These are phyloP conservation scores for Misgurnus anguillicaudatus DNA, from an alignment of 2,113 vertebrate species.

Conservation along the genomic window DNA sequence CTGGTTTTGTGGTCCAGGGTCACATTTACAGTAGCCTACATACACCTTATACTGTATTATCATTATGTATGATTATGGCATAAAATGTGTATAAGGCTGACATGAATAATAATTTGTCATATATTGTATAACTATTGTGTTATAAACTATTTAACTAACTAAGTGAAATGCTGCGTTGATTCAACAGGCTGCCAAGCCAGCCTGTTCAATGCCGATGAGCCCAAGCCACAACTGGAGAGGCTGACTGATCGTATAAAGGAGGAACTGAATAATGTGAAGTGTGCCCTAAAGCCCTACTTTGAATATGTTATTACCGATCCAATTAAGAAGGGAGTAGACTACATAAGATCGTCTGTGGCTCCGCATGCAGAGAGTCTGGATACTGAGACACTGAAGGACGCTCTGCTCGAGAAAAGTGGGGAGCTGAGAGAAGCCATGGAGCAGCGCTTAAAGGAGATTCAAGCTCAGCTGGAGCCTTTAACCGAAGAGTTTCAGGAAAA, in stretches of 20 bases:
- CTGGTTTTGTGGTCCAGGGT: no score
- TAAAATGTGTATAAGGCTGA: neutral
- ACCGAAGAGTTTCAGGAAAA: slow-evolving; percentile 52
- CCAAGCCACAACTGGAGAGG: slow-evolving; percentile 44
- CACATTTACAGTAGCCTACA: no score
- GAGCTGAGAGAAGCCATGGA: slow-evolving; percentile 58
- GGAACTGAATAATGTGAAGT: slow-evolving; percentile 41
- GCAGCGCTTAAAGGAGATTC: slow-evolving; percentile 46
- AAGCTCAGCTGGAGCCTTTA: slow-evolving; percentile 60
- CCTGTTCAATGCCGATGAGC: slow-evolving; percentile 59
- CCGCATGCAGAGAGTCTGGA: slow-evolving; percentile 54
- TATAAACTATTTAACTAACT: no score
- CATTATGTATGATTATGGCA: no score
- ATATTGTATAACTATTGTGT: no score
- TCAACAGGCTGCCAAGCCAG: slow-evolving; percentile 58
- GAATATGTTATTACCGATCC: slow-evolving; percentile 61
- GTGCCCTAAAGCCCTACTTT: slow-evolving; percentile 51
- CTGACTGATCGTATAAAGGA: slow-evolving; percentile 55
- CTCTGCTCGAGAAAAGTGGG: slow-evolving; percentile 52
- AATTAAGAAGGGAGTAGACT: slow-evolving; percentile 74
- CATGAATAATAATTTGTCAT: neutral
- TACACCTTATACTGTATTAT: no score
- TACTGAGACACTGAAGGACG: slow-evolving; percentile 48
- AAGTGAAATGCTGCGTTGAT: neutral
- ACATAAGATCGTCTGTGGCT: slow-evolving; percentile 59